Evolutionary conservation across 1,140 invertebrate genomes (phyloP), one percentile per base, ranked within the genome.

Genomic region (Brachionus sp.): DNA sequence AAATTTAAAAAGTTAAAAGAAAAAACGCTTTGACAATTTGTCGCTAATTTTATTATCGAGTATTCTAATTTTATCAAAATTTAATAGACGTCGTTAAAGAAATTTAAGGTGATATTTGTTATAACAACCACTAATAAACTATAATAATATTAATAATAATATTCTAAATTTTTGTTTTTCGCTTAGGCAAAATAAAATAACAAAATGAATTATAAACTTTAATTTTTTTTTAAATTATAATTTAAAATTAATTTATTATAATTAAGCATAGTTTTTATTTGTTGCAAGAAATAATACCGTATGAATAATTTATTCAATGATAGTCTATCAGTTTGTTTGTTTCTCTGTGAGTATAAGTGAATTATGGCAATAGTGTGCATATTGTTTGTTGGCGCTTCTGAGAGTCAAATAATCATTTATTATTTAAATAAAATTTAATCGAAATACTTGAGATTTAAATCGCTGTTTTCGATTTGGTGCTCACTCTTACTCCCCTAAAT

Each of bases 51-150:
- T 66, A 33, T 33, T 66, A 66, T 66, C 64, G 33, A 66, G 64
- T 66, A 33, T 33, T 66, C 33, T 66, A 37, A 66, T 66, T 66
- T 66, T 66, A 66, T 66, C 64, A 66, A 66, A 66, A n/a, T 66
- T 66, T 66, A 66, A 66, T 33, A 66, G 33, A 66, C 64, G 64
- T 66, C 64, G 64, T 37, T 66, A 66, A 66, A 64, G 57, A 16
- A 64, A 66, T 66, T 66, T 66, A 66, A 66, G 64, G 64, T 37
- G 64, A 66, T 66, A 66, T 66, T 66, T 66, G 64, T 66, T 66
- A 66, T 66, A 66, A 66, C 64, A 66, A 66, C 64, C 64, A 37
- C 64, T 66, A 66, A 66, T 66, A 66, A 66, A 33, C 25, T n/a
- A 37, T 66, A 66, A 37, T 37, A 66, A 66, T 66, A 66, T 33